Percentiles rank a stretch among this genome's conserved stretches.
phyloP scores from a whole-genome alignment of 2,113 vertebrate species.

The Pipa parva region DNA sequence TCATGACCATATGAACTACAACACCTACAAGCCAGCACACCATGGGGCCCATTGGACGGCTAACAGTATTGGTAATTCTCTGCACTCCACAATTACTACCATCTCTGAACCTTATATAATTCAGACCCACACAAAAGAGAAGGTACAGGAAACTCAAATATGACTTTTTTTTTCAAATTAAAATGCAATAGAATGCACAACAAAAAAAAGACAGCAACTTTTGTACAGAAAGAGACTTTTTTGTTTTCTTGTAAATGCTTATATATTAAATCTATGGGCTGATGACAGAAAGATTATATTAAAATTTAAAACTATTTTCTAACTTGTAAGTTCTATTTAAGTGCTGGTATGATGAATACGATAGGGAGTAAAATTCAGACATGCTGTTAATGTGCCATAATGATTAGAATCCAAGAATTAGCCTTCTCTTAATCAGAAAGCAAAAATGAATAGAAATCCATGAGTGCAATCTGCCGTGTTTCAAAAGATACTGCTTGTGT shows the following conservation, averaged over 20 bases:
- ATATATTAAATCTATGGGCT: conserved; percentile 85
- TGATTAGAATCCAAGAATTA: conserved; percentile 59
- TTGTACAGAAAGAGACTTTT: conserved; percentile 88
- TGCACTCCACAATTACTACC: conserved; percentile 83
- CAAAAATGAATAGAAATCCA: conserved; percentile 15
- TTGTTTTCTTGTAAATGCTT: conserved; percentile 87
- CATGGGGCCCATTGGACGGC: conserved; percentile 91
- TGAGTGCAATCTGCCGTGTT: conserved; percentile 58
- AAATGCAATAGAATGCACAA: conserved; percentile 92
- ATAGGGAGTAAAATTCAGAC: conserved; percentile 46
- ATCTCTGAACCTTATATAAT: conserved; percentile 84
- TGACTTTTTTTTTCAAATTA: conserved; percentile 71
- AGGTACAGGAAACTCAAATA: conserved; percentile 98
- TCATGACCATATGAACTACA: conserved; percentile 90
- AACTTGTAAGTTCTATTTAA: conserved; percentile 88
- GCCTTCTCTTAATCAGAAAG: conserved; percentile 50
- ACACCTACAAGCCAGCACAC: conserved; percentile 83
- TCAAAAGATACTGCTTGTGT: conserved; percentile 69
- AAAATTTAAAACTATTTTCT: conserved; percentile 87
- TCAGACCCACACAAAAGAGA: conserved; percentile 93
- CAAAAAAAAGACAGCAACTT: conserved; percentile 76
- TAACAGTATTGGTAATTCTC: conserved; percentile 88
- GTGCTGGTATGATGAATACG: conserved; percentile 34
- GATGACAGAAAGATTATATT: conserved; percentile 86
- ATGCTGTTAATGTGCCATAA: conserved; percentile 60